A percentile compares a stretch with the other conserved stretches of the same genome.
Conservation (phyloP, 2,888 invertebrate species). For the Galerucella nymphaeae region DNA sequence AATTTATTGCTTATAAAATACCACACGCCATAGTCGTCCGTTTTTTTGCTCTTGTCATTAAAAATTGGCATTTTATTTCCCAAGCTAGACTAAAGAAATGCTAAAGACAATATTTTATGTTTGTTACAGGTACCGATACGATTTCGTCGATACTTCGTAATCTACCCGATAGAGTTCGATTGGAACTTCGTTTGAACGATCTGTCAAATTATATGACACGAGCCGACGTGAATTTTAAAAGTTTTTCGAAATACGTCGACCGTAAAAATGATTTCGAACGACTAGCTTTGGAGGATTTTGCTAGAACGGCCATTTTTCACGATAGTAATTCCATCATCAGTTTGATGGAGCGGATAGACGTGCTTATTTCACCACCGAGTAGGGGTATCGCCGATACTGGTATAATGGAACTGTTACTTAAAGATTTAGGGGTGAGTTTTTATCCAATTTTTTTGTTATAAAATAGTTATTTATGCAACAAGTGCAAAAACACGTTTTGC, state of each 20-base stretch:
- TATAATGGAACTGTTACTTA: slow-evolving; percentile 51
- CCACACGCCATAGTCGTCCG: too few species aligned
- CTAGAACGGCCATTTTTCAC: slow-evolving; percentile 76
- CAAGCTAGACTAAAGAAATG: too few species aligned
- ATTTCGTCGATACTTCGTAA: slow-evolving; percentile 55
- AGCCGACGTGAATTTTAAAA: slow-evolving; percentile 70
- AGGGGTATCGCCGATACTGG: slow-evolving; percentile 60
- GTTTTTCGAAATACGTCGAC: slow-evolving; percentile 71
- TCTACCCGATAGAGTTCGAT: slow-evolving; percentile 65
- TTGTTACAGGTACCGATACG: slow-evolving; percentile 47
- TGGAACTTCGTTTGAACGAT: slow-evolving; percentile 73
- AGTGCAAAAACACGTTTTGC: too few species aligned
- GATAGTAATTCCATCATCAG: slow-evolving; percentile 73
- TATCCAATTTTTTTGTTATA: too few species aligned
- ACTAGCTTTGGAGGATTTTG: slow-evolving; percentile 77
- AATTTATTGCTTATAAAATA: too few species aligned
- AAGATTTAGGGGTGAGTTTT: slow-evolving; percentile 53
- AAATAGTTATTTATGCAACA: too few species aligned
- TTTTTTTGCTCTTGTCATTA: too few species aligned
- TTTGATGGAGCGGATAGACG: slow-evolving; percentile 74
- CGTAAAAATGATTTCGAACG: slow-evolving; percentile 66
- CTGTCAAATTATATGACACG: slow-evolving; percentile 71
- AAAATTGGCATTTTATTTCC: too few species aligned
- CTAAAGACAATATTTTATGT: too few species aligned
- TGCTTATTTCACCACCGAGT: slow-evolving; percentile 70